Base-by-base conservation (phyloP, 2,113 vertebrate genomes). In the Coregonus clupeaformis region DNA sequence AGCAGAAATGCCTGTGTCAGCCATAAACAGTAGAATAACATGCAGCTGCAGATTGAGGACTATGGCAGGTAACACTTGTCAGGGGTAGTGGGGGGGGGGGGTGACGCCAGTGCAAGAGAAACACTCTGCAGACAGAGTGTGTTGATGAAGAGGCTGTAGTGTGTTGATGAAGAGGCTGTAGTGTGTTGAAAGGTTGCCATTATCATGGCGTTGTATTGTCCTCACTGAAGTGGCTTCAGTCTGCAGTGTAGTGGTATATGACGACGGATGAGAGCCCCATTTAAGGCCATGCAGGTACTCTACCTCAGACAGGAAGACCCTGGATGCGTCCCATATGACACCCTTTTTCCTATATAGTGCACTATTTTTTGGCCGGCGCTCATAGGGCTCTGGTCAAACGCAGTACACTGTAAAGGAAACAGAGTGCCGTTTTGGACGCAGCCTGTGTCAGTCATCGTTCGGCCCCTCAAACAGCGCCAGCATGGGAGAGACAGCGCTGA, bases 171-270 rank as follows among this genome's bases (percentile, higher is more conserved):
- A 27, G 59, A 69, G 30, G 29, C 36, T 72, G 27, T 3, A 64
- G 36, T 30, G 6, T 30, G 71, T 64, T 36, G 67, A 88, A 81
- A 84, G 76, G 78, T 29, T 77, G n/a, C 68, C 32, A 63, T 42
- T 65, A 30, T 24, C 36, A 12, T 71, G 47, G 69, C 45, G 6
- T 81, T 75, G 71, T 68, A 3, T 30, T 13, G 64, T 65, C 5
- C 24, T 24, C 75, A 29, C 45, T 81, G 78, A 83, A 84, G 78
- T 73, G 81, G 74, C 65, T 78, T 47, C 49, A 76, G 72, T 80
- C 75, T 81, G 73, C 24, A 16, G 72, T 68, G 42, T 71, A 52
- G 13, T 16, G 49, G 6, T 52, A 52, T 42, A 42, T 42, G 36
- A 18, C 49, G 49, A 52, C 18, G 49, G 67, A 59, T 59, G 62